Conservation (phyloP, 2,888 invertebrate species). For the Hymenopus coronatus region DNA sequence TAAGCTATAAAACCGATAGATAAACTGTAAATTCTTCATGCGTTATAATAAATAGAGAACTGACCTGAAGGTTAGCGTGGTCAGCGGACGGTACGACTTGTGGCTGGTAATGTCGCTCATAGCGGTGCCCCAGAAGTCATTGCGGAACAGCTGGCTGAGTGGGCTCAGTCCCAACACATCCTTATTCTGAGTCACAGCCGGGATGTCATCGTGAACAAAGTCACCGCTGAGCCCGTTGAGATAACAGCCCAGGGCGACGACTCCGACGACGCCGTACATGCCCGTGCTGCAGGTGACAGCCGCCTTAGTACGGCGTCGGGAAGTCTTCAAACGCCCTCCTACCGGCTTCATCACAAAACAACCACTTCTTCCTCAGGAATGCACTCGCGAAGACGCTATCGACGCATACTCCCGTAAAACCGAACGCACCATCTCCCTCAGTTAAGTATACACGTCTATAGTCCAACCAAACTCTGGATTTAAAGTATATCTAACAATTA, state of each 20-base stretch:
- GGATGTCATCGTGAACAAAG: constrained; percentile 86
- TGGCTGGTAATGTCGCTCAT: constrained; percentile 80
- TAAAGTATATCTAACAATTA: too few species aligned
- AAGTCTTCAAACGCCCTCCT: neutral
- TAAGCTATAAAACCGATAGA: too few species aligned
- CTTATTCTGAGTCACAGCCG: constrained; percentile 75
- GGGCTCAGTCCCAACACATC: constrained; percentile 72
- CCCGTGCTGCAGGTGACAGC: neutral
- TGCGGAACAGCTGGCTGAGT: constrained; percentile 61
- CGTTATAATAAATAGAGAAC: neutral
- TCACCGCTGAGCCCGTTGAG: constrained; percentile 73
- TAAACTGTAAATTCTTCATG: too few species aligned
- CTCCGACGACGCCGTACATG: constrained; percentile 59
- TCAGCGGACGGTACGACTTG: constrained; percentile 83
- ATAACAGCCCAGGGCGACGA: constrained; percentile 67
- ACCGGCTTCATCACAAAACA: neutral
- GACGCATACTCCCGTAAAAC: neutral
- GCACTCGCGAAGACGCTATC: neutral
- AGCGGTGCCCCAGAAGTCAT: constrained; percentile 89
- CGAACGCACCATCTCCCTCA: neutral
- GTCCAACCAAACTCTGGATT: too few species aligned
- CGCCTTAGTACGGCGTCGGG: neutral
- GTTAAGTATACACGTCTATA: too few species aligned
- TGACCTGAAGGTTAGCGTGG: constrained; percentile 79
- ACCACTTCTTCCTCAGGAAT: neutral